These are phyloP conservation scores for Ormyrus pomaceus DNA, from an alignment of 2,888 invertebrate genomes.

Conservation along the genomic window DNA sequence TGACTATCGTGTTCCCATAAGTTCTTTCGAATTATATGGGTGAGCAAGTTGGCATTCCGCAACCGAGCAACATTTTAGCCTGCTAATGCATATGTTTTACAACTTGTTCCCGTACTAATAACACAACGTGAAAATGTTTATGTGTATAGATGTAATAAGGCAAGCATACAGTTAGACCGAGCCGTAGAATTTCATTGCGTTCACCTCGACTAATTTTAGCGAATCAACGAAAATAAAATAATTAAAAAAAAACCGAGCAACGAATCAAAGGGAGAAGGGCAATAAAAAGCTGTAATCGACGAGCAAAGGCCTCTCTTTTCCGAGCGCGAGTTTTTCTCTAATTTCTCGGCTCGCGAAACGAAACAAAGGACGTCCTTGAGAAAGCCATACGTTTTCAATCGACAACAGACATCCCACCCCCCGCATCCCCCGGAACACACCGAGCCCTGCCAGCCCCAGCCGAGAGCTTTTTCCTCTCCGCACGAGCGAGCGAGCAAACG, in stretches of 20 bases:
- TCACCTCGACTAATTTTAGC: too few species aligned
- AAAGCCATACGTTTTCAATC: constrained; percentile 32
- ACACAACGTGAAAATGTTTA: too few species aligned
- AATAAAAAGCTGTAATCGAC: background rate
- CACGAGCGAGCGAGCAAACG: background rate
- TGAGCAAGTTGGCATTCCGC: background rate
- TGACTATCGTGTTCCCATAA: background rate
- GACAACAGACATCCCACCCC: constrained; percentile 10
- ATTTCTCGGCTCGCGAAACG: background rate
- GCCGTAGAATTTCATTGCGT: too few species aligned
- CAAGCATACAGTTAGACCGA: too few species aligned
- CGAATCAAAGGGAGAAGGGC: background rate
- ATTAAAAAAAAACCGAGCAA: background rate
- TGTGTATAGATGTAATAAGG: too few species aligned
- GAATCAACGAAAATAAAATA: background rate
- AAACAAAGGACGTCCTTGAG: constrained; percentile 17
- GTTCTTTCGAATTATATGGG: background rate
- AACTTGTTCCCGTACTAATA: too few species aligned
- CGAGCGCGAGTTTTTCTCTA: background rate
- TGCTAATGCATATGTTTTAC: too few species aligned
- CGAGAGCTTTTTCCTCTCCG: background rate
- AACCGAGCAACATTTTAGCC: too few species aligned
- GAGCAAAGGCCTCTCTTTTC: background rate
- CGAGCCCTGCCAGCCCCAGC: background rate
- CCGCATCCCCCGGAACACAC: background rate